A percentile compares a stretch with the other conserved stretches of the same genome.
Evolutionary conservation across 2,888 invertebrate genomes (phyloP).

Genomic region (Drosophila neonasuta): DNA sequence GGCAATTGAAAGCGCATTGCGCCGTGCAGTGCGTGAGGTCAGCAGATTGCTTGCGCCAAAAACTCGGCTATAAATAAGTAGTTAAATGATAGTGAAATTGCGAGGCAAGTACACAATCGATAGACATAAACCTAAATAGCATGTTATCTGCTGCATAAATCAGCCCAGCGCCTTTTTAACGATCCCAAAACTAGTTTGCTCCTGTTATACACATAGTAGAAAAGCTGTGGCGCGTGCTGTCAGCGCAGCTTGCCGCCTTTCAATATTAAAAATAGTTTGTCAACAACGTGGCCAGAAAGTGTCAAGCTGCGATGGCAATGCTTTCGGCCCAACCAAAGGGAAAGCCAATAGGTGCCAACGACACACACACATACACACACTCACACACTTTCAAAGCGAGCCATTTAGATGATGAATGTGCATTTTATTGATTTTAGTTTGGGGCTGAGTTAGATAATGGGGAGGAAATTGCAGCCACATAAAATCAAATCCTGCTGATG

Average conservation of each 20-base stretch:
- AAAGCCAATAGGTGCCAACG: constrained; percentile 10
- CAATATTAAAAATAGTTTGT: constrained; percentile 71
- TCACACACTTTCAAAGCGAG: neutral
- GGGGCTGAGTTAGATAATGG: constrained; percentile 50
- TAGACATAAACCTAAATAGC: constrained; percentile 26
- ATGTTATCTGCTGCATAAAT: constrained; percentile 5
- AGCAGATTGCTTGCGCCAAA: neutral
- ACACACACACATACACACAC: constrained; percentile 1
- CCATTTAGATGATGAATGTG: constrained; percentile 54
- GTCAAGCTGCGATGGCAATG: constrained; percentile 55
- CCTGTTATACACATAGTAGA: constrained; percentile 5
- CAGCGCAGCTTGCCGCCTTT: constrained; percentile 48
- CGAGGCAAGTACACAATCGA: constrained; percentile 16
- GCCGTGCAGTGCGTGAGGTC: neutral
- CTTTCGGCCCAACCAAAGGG: constrained; percentile 18
- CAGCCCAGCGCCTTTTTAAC: constrained; percentile 10
- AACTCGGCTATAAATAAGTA: constrained; percentile 14
- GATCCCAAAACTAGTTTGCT: constrained; percentile 9
- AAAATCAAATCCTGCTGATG: constrained; percentile 42
- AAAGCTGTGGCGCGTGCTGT: constrained; percentile 24
- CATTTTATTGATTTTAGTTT: constrained; percentile 63
- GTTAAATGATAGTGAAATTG: constrained; percentile 3
- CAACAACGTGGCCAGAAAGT: constrained; percentile 62
- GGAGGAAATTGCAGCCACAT: constrained; percentile 48
- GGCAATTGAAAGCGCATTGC: neutral